Evolutionary conservation across 2,888 invertebrate species (phyloP), one percentile per base, ranked within the genome.

Genomic region (Tipula confusa): DNA sequence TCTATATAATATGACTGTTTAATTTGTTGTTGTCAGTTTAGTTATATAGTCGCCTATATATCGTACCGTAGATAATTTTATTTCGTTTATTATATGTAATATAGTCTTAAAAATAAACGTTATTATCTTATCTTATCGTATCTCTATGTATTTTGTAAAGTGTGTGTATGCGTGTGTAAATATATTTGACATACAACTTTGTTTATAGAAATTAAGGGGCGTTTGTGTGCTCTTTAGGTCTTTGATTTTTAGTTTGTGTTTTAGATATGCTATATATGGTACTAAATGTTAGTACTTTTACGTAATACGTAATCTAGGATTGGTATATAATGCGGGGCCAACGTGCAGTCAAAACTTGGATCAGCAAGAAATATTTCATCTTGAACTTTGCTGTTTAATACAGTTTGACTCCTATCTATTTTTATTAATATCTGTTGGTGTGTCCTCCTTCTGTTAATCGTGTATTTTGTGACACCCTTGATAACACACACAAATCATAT

Each of bases 41-140:
- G 43, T 43, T 15, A n/a, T n/a, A n/a, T n/a, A 43, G 43, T 43
- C 15, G 43, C 43, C 43, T 43, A 6, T 64, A 18, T 24, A n/a
- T n/a, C n/a, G n/a, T n/a, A n/a, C n/a, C n/a, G 9, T 24, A 64
- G 24, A 64, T 24, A 11, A 1, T 64, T 64, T 64, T 24, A 64
- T 43, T 43, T n/a, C n/a, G n/a, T n/a, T 43, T 43, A 43, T 43
- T 0, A 36, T 43, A 43, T 43, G n/a, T 43, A 43, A 31, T 38
- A 38, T 43, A 64, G 64, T 18, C 64, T 64, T 64, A 24, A 64
- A 64, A 24, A 64, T 64, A 64, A 24, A 64, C 24, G 64, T 24
- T 64, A 64, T 64, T 64, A 64, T 64, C 64, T 64, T 64, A 64
- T 64, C 64, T 64, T 64, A 64, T 64, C 64, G 11, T 64, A 64